phyloP scores from a whole-genome alignment of 2,888 invertebrate genomes.

The Lasioglossum leucozonium region DNA sequence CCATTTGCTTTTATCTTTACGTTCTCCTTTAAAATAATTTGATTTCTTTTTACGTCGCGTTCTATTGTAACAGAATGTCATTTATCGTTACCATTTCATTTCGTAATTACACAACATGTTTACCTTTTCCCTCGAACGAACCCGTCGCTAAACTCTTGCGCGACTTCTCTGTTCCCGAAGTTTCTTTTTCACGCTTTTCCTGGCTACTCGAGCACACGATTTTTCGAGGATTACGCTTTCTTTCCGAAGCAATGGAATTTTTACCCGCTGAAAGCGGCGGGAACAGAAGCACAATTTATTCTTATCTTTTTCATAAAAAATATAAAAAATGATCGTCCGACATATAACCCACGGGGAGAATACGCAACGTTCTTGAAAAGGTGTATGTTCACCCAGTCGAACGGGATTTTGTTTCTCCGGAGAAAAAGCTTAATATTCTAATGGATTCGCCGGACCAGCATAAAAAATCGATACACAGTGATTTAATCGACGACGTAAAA shows the following conservation, averaged over 20 bases:
- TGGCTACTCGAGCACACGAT: background rate
- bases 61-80: background rate
- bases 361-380: background rate
- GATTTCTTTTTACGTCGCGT: background rate
- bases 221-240: background rate
- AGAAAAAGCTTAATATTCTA: background rate
- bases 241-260: background rate
- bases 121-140: background rate
- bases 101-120: background rate
- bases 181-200: background rate
- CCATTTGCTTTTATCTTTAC: background rate
- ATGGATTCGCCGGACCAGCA: background rate
- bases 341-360: background rate
- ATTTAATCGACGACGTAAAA: too few species aligned
- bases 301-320: background rate
- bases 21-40: background rate
- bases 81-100: background rate
- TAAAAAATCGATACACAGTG: background rate
- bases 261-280: background rate
- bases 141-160: background rate
- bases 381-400: background rate
- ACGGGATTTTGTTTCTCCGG: background rate
- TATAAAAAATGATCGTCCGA: background rate
- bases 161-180: background rate
- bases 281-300: background rate